These are phyloP conservation scores for Rhodophaea formosa DNA, from an alignment of 2,888 invertebrate genomes.

Conservation along the genomic window DNA sequence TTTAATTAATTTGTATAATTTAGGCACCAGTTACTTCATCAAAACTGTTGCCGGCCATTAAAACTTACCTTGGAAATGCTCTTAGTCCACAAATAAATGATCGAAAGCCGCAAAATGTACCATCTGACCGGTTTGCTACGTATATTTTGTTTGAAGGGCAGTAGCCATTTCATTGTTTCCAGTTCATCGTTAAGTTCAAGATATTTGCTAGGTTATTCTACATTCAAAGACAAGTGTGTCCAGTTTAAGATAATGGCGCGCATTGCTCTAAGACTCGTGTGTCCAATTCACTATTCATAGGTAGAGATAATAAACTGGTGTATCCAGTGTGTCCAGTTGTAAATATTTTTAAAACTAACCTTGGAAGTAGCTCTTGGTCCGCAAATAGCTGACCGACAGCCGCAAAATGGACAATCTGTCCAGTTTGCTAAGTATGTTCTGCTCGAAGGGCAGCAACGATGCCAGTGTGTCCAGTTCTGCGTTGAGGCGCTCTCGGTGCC, in stretches of 20 bases:
- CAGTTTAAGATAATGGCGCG: too few relatives aligned
- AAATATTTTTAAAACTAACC: constrained; percentile 83
- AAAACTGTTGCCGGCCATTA: too few relatives aligned
- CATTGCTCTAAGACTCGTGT: too few relatives aligned
- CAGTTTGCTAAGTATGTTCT: constrained; percentile 98
- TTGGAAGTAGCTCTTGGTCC: constrained; percentile 99
- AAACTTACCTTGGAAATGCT: constrained; percentile 99
- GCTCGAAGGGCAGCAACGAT: constrained; percentile 96
- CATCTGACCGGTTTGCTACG: constrained; percentile 97
- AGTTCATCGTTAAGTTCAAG: constrained; percentile 93
- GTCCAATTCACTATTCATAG: too few relatives aligned
- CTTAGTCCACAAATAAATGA: constrained; percentile 98
- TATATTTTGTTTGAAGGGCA: constrained; percentile 98
- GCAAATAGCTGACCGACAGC: constrained; percentile 98
- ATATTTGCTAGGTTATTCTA: background rate
- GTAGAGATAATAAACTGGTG: too few relatives aligned
- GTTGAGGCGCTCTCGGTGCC: constrained; percentile 98
- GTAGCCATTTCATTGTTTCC: constrained; percentile 96
- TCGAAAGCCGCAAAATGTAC: too few relatives aligned
- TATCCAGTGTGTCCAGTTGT: background rate
- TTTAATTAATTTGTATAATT: too few relatives aligned
- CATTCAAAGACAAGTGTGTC: background rate
- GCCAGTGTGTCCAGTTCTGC: constrained; percentile 99
- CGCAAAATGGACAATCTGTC: constrained; percentile 98
- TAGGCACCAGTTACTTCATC: too few relatives aligned